Base-by-base conservation (phyloP, 2,113 vertebrate genomes). In the Seriola quinqueradiata region DNA sequence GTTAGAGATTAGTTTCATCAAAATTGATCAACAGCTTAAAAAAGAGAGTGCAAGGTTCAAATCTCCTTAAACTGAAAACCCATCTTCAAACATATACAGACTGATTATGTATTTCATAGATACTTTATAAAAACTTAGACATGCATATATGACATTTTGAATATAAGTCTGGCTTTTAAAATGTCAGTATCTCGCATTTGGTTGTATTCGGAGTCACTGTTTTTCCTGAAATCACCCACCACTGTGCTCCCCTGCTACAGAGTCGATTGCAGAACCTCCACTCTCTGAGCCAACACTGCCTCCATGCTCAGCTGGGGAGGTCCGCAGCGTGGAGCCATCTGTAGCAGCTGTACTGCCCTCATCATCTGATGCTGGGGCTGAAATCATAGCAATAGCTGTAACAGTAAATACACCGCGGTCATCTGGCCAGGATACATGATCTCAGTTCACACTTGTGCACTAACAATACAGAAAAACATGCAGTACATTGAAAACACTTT, bases 311-410 rank as follows among this genome's bases (percentile, higher is more conserved):
- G 98, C 98, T 7, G 98, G 98, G 1, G 98, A 99, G 1, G 98
- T 99, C 79, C 98, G 96, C 77, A 99, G 95, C 0, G 98, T 99
- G 3, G 98, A 99, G 85, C 98, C 98, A 11, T 99, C 98, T 0
- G 98, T 99, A 3, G 98, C 98, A 6, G 98, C 98, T 1, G 98
- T 99, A 95, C 98, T 99, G 95, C 98, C 98, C 89, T 99, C 98
- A 16, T 99, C 98, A 14, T 99, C 98, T 14, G 98, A 99, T 57
- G 98, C 98, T 95, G 98, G 98, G 96, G 98, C 98, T 99, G 95
- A 95, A 97, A 97, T 96, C 96, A 97, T 96, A 96, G 97, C 94
- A 93, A 98, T 92, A 97, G 97, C 97, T 97, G 96, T 97, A 97
- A 98, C 96, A 97, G 96, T 96, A 96, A 97, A 97, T 97, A 97